A percentile compares a stretch with the other conserved stretches of the same genome.
Evolutionary conservation across 2,888 invertebrate genomes (phyloP).

Genomic region (Pyrocoelia pectoralis): DNA sequence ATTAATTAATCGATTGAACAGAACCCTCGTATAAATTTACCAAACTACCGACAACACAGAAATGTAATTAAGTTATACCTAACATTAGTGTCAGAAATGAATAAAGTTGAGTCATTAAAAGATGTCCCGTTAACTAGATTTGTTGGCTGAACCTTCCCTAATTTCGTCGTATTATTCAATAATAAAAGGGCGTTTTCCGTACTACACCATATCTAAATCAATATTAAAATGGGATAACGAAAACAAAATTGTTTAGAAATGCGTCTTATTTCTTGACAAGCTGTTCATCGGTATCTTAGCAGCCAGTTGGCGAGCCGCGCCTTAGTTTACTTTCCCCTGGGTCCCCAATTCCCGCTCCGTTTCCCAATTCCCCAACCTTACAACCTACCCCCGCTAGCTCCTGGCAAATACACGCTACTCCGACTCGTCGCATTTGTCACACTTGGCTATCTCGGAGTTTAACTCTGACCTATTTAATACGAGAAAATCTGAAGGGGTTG

Average conservation of each 20-base stretch:
- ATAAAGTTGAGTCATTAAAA: slow-evolving; percentile 32
- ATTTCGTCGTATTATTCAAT: slow-evolving; percentile 22
- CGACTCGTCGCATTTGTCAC: slow-evolving; percentile 40
- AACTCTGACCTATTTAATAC: slow-evolving; percentile 40
- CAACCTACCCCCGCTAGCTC: slow-evolving; percentile 21
- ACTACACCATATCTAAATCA: background rate
- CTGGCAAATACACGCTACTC: slow-evolving; percentile 36
- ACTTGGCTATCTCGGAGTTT: slow-evolving; percentile 40
- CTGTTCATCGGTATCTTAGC: slow-evolving; percentile 37
- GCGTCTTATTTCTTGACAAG: slow-evolving; percentile 31
- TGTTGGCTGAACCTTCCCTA: slow-evolving; percentile 24
- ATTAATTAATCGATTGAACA: slow-evolving; percentile 16
- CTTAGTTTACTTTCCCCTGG: slow-evolving; percentile 38
- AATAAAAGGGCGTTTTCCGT: slow-evolving; percentile 17
- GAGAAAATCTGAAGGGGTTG: slow-evolving; percentile 36
- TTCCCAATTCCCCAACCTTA: slow-evolving; percentile 30
- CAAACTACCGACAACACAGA: slow-evolving; percentile 30
- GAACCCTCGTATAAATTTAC: slow-evolving; percentile 25
- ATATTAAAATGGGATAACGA: slow-evolving; percentile 15
- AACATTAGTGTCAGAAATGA: slow-evolving; percentile 30
- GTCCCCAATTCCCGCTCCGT: slow-evolving; percentile 37
- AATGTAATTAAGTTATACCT: slow-evolving; percentile 32
- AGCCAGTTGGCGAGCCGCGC: slow-evolving; percentile 37
- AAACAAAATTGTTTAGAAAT: slow-evolving; percentile 36
- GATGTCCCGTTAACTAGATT: slow-evolving; percentile 33